Evolutionary conservation across 2,797 vertebrate species (phyloP), one percentile per base, ranked within the genome.

Genomic region (Gouania willdenowi): DNA sequence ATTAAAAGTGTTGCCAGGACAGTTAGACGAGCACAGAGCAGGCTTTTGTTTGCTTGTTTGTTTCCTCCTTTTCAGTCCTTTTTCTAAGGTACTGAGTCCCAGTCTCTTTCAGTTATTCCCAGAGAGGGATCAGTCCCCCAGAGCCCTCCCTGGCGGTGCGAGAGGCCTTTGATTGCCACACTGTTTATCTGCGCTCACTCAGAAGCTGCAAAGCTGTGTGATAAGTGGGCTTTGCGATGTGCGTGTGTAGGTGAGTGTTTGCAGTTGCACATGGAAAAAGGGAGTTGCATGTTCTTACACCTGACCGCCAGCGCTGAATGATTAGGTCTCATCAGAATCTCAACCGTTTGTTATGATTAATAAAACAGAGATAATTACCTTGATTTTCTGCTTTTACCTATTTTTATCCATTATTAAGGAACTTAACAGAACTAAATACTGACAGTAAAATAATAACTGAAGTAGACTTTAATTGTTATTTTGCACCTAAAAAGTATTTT

Each of bases 171-270:
- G 72, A 77, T 84, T 55, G 21, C 66, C 71, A 71, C 47, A 48
- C 51, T 64, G 63, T 73, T 82, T 83, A 82, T 84, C 83, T 76
- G 50, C 35, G 41, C 53, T 66, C 60, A 41, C 62, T 74, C 74
- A 63, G 72, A 66, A 70, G 36, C 60, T 43, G 50, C 57, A 43
- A 50, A 66, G 54, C 41, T 23, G 47, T 64, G 56, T 56, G 77
- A 81, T 79, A 79, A 81, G 73, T 72, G 65, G 60, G 60, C 63
- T 52, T 41, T 52, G 43, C 61, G 33, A 17, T 72, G 46, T 53
- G 43, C 10, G 3, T 50, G 47, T 41, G 4, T 52, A 41, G 17
- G 35, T 56, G 36, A 39, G 63, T 37, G 61, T 66, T 0, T 4
- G 36, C 48, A 66, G 35, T 56, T 59, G n/a, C n/a, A n/a, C 52